phyloP scores from a whole-genome alignment of 1,140 invertebrate genomes.

The Branchinecta lindahli region DNA sequence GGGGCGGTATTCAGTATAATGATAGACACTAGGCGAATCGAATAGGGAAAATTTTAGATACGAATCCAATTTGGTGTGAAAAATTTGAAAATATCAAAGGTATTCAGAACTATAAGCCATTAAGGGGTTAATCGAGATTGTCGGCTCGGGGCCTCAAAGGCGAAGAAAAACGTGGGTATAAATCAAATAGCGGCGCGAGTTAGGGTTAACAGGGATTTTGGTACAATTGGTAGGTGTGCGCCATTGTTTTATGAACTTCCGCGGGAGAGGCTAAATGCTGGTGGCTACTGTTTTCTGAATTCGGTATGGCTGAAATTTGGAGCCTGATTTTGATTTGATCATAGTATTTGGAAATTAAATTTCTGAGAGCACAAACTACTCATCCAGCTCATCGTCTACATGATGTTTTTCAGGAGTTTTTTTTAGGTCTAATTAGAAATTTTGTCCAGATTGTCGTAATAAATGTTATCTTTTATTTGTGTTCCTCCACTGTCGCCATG shows the following conservation, averaged over 20 bases:
- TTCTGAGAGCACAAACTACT: no score
- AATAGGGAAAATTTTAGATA: slow-evolving; percentile 9
- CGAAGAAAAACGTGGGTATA: background rate
- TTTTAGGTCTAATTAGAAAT: no score
- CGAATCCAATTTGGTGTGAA: slow-evolving; percentile 10
- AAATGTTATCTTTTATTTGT: no score
- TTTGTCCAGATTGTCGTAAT: no score
- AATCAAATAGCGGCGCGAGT: background rate
- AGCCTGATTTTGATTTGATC: no score
- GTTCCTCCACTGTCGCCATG: no score
- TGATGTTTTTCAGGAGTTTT: no score
- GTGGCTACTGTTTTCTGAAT: background rate
- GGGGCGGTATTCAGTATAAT: slow-evolving; percentile 2
- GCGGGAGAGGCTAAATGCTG: background rate
- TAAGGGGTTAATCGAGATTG: slow-evolving; percentile 8
- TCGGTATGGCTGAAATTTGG: background rate
- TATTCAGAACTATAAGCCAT: slow-evolving; percentile 6
- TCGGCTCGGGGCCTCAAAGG: background rate
- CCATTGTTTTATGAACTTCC: background rate
- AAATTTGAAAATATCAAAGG: slow-evolving; percentile 10
- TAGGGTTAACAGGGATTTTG: background rate
- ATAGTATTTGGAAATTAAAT: no score
- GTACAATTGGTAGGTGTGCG: background rate
- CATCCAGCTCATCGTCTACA: no score
- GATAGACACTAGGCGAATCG: slow-evolving; percentile 9